Evolutionary conservation across 2,888 invertebrate genomes (phyloP).

Genomic region (Thelaira solivaga): DNA sequence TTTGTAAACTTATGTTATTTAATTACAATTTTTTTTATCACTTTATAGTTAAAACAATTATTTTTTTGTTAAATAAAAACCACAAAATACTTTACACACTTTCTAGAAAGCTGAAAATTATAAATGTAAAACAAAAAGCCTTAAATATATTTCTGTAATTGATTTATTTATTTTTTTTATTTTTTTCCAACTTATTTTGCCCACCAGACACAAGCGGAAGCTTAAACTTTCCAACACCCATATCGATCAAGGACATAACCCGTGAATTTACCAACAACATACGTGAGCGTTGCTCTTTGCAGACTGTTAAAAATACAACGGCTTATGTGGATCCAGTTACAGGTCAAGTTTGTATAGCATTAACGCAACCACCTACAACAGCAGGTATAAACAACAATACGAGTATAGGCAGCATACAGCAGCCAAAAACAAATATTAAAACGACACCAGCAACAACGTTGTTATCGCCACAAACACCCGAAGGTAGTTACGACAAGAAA

Average conservation of each 20-base stretch:
- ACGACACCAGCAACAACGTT: constrained; percentile 9
- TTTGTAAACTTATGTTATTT: too few relatives aligned
- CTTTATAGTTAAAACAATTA: too few relatives aligned
- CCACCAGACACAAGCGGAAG: constrained; percentile 80
- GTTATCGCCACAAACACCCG: constrained; percentile 57
- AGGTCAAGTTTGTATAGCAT: constrained; percentile 73
- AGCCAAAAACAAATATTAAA: constrained; percentile 3
- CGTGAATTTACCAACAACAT: constrained; percentile 81
- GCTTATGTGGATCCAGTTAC: constrained; percentile 70
- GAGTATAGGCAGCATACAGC: constrained; percentile 65
- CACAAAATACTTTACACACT: too few relatives aligned
- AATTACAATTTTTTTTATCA: too few relatives aligned
- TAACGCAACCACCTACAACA: constrained; percentile 63
- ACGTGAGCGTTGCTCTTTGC: constrained; percentile 78
- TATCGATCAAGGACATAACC: constrained; percentile 79
- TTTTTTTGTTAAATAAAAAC: too few relatives aligned
- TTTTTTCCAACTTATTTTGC: neutral
- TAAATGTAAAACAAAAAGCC: too few relatives aligned
- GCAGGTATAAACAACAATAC: constrained; percentile 46
- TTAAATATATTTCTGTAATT: neutral
- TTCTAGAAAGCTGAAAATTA: too few relatives aligned
- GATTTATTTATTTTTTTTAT: neutral
- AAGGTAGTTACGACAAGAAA: constrained; percentile 80
- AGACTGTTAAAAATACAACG: constrained; percentile 69
- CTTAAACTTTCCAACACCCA: constrained; percentile 81